Evolutionary conservation across 2,888 invertebrate genomes (phyloP).

Genomic region (Ryuthela nishihirai): DNA sequence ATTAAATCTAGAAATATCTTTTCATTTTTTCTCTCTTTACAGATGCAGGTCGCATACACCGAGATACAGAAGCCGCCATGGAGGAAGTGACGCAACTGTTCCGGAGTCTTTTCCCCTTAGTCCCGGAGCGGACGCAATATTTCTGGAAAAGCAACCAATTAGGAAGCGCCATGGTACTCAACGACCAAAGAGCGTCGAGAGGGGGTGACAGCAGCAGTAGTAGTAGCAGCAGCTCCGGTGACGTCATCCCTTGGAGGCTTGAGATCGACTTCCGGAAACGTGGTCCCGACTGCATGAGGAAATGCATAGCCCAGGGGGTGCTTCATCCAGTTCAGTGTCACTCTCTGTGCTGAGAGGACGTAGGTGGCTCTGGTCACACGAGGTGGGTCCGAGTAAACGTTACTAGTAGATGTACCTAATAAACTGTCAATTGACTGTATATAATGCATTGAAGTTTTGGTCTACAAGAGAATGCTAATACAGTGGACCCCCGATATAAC

Average conservation of each 20-base stretch:
- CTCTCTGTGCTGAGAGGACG: constrained; percentile 46
- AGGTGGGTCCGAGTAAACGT: background rate
- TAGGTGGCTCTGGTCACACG: background rate
- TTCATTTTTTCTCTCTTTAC: no score
- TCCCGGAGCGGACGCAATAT: constrained; percentile 37
- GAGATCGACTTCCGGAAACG: constrained; percentile 43
- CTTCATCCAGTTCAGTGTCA: constrained; percentile 50
- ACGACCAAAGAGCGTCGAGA: no score
- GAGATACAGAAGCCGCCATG: constrained; percentile 35
- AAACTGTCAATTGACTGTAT: no score
- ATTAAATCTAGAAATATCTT: no score
- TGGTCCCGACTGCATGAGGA: constrained; percentile 48
- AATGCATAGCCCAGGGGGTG: constrained; percentile 48
- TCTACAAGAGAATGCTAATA: no score
- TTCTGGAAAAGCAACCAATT: constrained; percentile 37
- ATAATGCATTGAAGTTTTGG: no score
- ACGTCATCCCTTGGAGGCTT: constrained; percentile 15
- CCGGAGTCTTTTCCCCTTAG: constrained; percentile 38
- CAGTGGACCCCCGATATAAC: no score
- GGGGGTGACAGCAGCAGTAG: no score
- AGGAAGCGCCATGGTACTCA: constrained; percentile 14
- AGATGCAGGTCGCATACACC: constrained; percentile 7
- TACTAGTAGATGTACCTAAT: no score
- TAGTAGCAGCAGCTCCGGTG: background rate
- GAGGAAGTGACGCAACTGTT: constrained; percentile 38